Base-by-base conservation (phyloP, 2,888 invertebrate species). In the Coelinius sp. region DNA sequence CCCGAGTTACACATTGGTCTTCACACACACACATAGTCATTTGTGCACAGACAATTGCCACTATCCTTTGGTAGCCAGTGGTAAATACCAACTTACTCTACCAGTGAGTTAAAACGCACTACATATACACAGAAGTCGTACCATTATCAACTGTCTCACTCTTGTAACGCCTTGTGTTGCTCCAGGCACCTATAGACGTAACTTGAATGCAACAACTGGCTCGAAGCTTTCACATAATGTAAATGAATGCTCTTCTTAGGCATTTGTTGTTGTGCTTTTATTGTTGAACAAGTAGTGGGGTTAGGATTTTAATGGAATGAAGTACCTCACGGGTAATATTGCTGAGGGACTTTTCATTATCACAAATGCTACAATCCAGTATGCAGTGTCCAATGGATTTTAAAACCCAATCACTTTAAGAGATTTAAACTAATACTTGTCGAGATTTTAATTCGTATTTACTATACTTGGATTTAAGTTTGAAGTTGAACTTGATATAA, bases 291-390 rank as follows among this genome's bases (percentile, higher is more conserved):
- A 70, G 70, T 27, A 49, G 65, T 65, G 66, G 46, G 46, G 69
- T 71, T 56, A 59, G 25, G 27, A n/a, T 41, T 74, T 77, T 77
- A 77, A 77, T 76, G 73, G 72, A 77, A 77, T 76, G 73, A 77
- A 77, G 73, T 77, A 72, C 52, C 65, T 73, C 68, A 41, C 66
- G 52, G 71, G 73, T 76, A 75, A 76, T 77, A 76, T 73, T 73
- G 68, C 71, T 76, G 73, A 38, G 49, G 59, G 59, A 71, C 70
- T 74, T 77, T 77, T 76, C 76, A 77, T 77, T 77, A 77, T 73
- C 72, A 67, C 67, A 69, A 31, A 35, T 49, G 49, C 46, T 44
- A 17, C 35, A 17, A 59, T 14, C 35, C 17, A 4, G 31, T 17
- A n/a, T n/a, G 17, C 59, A 31, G 14, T 35, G 46, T 62, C 62